Evolutionary conservation across 2,797 vertebrate genomes (phyloP).

Genomic region (Cynodonichthys magdalenae): DNA sequence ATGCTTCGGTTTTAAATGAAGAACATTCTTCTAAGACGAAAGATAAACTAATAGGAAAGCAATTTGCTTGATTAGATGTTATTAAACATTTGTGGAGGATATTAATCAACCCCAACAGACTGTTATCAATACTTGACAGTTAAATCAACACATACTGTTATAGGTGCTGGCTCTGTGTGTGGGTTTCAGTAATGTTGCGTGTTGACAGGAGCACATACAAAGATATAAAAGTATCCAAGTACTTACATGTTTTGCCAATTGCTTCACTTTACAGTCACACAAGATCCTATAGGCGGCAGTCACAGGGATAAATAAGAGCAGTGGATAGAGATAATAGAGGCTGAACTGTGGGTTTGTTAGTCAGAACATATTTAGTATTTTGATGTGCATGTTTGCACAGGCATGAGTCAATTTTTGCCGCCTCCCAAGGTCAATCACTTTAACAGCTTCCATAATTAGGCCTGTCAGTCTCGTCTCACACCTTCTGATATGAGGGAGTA

Average conservation of each 20-base stretch:
- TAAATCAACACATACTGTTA: slow-evolving; percentile 11
- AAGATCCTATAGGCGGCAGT: slow-evolving; percentile 62
- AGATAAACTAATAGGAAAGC: slow-evolving; percentile 13
- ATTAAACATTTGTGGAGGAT: slow-evolving; percentile 24
- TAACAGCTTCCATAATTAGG: slow-evolving; percentile 61
- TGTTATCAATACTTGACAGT: slow-evolving; percentile 3
- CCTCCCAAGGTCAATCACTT: slow-evolving; percentile 68
- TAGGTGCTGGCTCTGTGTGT: slow-evolving; percentile 27
- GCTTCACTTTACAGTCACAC: slow-evolving; percentile 32
- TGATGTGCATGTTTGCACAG: slow-evolving; percentile 20
- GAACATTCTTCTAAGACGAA: slow-evolving; percentile 4
- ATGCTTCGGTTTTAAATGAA: slow-evolving; percentile 19
- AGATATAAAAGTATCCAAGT: slow-evolving; percentile 23
- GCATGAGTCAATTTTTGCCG: slow-evolving; percentile 27
- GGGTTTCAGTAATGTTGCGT: slow-evolving; percentile 16
- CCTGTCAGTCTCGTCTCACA: slow-evolving; percentile 55
- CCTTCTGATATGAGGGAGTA: slow-evolving; percentile 42
- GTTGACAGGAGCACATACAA: slow-evolving; percentile 9
- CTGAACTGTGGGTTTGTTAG: slow-evolving; percentile 39
- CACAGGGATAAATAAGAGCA: slow-evolving; percentile 42
- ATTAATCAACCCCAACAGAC: slow-evolving; percentile 7
- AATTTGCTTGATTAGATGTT: slow-evolving; percentile 11
- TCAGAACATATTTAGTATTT: slow-evolving; percentile 32
- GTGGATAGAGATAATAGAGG: slow-evolving; percentile 18
- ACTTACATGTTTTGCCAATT: slow-evolving; percentile 24